Evolutionary conservation across 1,140 invertebrate species (phyloP).

Genomic region (Cepaea nemoralis): DNA sequence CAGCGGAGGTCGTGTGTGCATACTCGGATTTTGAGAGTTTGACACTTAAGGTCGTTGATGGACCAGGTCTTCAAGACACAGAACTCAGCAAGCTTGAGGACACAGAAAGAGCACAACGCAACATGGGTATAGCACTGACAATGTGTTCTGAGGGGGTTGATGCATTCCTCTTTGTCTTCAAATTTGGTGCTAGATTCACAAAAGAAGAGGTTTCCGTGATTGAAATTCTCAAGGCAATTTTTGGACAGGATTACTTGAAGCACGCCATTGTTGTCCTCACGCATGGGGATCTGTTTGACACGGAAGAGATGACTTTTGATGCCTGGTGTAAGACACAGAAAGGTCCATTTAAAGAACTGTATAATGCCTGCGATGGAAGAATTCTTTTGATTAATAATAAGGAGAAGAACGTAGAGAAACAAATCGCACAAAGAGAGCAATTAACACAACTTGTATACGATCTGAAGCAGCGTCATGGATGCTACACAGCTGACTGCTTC

Average conservation of each 20-base stretch:
- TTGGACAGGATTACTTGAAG: background rate
- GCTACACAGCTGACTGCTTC: background rate
- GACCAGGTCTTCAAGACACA: too few relatives aligned
- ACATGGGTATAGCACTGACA: background rate
- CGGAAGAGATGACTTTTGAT: background rate
- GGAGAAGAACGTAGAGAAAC: background rate
- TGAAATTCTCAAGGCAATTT: background rate
- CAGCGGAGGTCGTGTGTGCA: too few relatives aligned
- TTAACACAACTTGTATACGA: background rate
- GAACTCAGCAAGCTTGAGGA: too few relatives aligned
- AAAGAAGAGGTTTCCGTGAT: background rate
- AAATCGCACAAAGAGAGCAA: background rate
- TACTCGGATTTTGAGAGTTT: too few relatives aligned
- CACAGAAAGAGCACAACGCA: too few relatives aligned
- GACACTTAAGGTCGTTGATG: too few relatives aligned
- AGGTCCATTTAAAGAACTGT: background rate
- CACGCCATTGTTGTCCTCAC: background rate
- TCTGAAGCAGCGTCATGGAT: background rate
- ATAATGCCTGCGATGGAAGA: background rate
- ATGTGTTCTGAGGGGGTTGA: background rate
- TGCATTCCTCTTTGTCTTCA: background rate
- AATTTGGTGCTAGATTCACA: background rate
- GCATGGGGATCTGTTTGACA: background rate
- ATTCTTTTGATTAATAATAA: background rate
- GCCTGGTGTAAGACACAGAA: background rate